Evolutionary conservation across 2,113 vertebrate genomes (phyloP).

Genomic region (Tonatia bakeri): DNA sequence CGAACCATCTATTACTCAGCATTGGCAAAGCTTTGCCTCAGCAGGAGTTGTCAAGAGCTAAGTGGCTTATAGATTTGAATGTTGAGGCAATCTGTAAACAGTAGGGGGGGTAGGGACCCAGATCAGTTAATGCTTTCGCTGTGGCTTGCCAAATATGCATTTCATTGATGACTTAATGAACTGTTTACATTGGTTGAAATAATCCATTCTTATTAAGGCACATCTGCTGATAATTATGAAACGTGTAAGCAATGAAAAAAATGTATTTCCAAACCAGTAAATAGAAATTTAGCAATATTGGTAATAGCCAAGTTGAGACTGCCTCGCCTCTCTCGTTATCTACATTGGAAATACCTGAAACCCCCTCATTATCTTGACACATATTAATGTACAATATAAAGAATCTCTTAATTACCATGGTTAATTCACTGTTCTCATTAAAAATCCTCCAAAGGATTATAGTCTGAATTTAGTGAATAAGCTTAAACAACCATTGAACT

Average conservation of each 20-base stretch:
- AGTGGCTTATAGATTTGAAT: constrained; percentile 70
- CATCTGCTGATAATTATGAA: constrained; percentile 68
- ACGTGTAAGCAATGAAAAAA: constrained; percentile 31
- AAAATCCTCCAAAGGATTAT: constrained; percentile 61
- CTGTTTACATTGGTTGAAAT: constrained; percentile 43
- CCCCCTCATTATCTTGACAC: constrained; percentile 55
- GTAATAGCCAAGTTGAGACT: not conserved
- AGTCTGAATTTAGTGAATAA: constrained; percentile 63
- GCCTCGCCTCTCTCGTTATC: not conserved
- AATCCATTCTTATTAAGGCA: constrained; percentile 62
- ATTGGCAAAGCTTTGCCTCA: not conserved
- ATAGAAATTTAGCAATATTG: constrained; percentile 50
- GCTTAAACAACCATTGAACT: constrained; percentile 56
- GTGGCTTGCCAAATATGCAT: constrained; percentile 21
- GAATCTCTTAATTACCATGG: constrained; percentile 72
- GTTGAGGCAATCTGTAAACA: constrained; percentile 64
- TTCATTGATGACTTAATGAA: constrained; percentile 61
- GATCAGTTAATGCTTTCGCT: constrained; percentile 5
- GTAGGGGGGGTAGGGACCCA: not conserved
- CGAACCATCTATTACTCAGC: not conserved
- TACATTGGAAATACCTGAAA: constrained; percentile 66
- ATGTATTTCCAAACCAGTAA: constrained; percentile 33
- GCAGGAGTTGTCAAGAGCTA: constrained; percentile 40
- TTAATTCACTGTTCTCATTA: constrained; percentile 81
- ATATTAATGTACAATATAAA: constrained; percentile 54